Conservation (phyloP, 2,797 vertebrate species). For the Lindbergichthys nudifrons region DNA sequence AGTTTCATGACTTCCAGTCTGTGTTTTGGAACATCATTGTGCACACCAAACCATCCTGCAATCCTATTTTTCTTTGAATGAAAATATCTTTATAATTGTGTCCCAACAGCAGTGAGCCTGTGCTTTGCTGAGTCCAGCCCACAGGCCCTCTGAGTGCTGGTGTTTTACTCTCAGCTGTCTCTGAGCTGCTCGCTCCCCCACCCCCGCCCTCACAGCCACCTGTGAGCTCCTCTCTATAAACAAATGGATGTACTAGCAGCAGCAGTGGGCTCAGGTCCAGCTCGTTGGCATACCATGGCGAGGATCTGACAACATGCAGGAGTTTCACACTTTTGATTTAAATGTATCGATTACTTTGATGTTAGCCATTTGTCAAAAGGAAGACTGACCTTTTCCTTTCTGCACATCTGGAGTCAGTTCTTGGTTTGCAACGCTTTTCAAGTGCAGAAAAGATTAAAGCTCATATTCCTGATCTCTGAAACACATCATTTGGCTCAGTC, state of each 20-base stretch:
- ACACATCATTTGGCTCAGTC: slow-evolving; percentile 6
- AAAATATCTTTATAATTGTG: slow-evolving; percentile 30
- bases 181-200: slow-evolving; percentile 2
- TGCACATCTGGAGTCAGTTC: slow-evolving; percentile 45
- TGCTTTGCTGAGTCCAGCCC: slow-evolving; percentile 11
- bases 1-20: slow-evolving; percentile 56
- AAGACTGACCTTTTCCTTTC: slow-evolving; percentile 60
- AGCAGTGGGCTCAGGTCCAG: slow-evolving; percentile 43
- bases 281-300: neutral
- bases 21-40: slow-evolving; percentile 58
- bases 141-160: slow-evolving; percentile 2
- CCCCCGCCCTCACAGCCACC: slow-evolving; percentile 20
- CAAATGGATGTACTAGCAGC: slow-evolving; percentile 57
- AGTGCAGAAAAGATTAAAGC: slow-evolving; percentile 26
- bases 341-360: slow-evolving; percentile 77
- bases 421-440: slow-evolving; percentile 57
- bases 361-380: slow-evolving; percentile 72
- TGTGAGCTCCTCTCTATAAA: slow-evolving; percentile 39
- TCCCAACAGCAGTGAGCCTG: slow-evolving; percentile 13
- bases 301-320: slow-evolving; percentile 54
- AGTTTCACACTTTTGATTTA: slow-evolving; percentile 79
- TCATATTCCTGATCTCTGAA: slow-evolving; percentile 10
- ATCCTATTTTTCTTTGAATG: slow-evolving; percentile 30
- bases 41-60: slow-evolving; percentile 49
- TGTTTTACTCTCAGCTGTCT: neutral